Percentiles rank a stretch among this genome's conserved stretches.
Evolutionary conservation across 1,140 invertebrate genomes (phyloP).

Genomic region (Portunus trituberculatus): DNA sequence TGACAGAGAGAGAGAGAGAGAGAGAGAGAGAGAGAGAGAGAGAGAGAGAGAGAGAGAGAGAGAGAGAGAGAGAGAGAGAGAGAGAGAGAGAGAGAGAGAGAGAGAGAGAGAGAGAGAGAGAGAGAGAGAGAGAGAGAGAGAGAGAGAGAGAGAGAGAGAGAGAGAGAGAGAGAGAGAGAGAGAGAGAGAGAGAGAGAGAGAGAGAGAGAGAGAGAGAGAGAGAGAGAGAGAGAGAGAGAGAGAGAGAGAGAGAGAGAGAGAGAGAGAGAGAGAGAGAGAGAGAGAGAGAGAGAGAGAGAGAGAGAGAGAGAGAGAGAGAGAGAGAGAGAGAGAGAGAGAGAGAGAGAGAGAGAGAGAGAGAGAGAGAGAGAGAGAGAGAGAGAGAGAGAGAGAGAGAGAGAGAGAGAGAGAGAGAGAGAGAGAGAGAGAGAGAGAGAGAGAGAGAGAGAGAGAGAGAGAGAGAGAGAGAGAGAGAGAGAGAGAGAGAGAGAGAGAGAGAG

Average conservation of each 20-base stretch:
- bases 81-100: background rate
- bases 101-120: background rate
- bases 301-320: background rate
- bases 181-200: background rate
- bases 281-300: background rate
- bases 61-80: background rate
- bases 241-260: background rate
- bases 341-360: too few relatives aligned
- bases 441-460: too few relatives aligned
- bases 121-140: background rate
- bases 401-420: conserved; percentile 2
- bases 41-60: background rate
- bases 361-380: background rate
- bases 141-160: conserved; percentile 3
- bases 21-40: background rate
- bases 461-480: background rate
- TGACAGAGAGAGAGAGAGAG: conserved; percentile 7
- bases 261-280: background rate
- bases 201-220: background rate
- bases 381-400: background rate
- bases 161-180: too few relatives aligned
- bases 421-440: background rate
- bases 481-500: conserved; percentile 14
- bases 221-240: background rate
- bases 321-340: conserved; percentile 11